Conservation (phyloP, 2,797 vertebrate species). For the Muscicapa comitata region DNA sequence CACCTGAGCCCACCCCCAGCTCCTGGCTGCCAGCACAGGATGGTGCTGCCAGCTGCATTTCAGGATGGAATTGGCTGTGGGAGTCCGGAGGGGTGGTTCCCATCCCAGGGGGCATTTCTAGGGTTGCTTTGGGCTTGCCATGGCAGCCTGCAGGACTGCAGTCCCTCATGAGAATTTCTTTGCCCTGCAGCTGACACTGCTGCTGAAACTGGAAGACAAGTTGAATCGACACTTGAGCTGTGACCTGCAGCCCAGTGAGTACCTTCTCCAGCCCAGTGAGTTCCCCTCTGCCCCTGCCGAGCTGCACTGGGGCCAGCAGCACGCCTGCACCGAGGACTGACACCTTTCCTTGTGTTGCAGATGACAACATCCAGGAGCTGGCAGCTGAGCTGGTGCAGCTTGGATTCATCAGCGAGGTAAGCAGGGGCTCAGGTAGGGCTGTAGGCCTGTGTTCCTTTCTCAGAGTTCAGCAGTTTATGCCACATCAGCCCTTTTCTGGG, state of each 20-base stretch:
- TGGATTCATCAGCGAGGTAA: conserved; percentile 96
- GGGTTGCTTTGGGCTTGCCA: background rate
- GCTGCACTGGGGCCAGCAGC: background rate
- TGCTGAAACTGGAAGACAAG: conserved; percentile 98
- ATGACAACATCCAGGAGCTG: conserved; percentile 95
- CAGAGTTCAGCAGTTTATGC: accelerated
- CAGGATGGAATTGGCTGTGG: background rate
- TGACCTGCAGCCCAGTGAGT: conserved; percentile 91
- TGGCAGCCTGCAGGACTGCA: background rate
- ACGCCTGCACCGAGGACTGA: accelerated
- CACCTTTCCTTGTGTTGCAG: conserved; percentile 66
- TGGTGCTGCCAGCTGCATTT: background rate
- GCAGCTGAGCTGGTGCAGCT: conserved; percentile 95
- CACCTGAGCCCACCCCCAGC: accelerated
- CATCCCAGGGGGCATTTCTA: background rate
- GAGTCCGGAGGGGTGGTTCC: background rate
- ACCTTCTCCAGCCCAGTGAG: conserved; percentile 80
- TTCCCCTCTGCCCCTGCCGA: background rate
- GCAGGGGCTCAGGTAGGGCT: background rate
- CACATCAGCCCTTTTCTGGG: background rate
- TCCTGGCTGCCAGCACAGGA: accelerated
- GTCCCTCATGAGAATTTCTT: background rate
- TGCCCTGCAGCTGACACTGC: conserved; percentile 84
- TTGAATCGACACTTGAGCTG: conserved; percentile 97
- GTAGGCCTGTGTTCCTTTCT: background rate